Evolutionary conservation across 2,888 invertebrate genomes (phyloP).

Genomic region (Cheilosia variabilis): DNA sequence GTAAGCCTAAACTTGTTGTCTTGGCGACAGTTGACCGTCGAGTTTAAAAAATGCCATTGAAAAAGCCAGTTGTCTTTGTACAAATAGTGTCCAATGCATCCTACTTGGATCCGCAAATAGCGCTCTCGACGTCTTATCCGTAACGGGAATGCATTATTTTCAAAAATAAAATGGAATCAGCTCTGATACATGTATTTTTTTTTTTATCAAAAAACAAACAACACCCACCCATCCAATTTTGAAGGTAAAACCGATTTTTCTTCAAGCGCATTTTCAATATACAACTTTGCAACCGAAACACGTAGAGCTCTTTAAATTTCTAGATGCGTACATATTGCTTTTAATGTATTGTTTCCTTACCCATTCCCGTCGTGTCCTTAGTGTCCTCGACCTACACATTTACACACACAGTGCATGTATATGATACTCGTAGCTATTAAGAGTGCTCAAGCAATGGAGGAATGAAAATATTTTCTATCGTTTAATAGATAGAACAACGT

Average conservation of each 20-base stretch:
- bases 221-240: too few species aligned
- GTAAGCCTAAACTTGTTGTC: too few species aligned
- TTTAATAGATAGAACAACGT: conserved; percentile 77
- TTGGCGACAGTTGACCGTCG: too few species aligned
- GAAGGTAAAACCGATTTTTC: background rate
- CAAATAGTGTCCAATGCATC: too few species aligned
- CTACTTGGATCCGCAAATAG: too few species aligned
- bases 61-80: too few species aligned
- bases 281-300: conserved; percentile 56
- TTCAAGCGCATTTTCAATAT: conserved; percentile 9
- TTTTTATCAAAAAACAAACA: too few species aligned
- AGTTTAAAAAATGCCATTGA: too few species aligned
- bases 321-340: conserved; percentile 72
- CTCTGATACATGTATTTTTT: too few species aligned
- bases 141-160: too few species aligned
- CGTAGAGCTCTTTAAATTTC: conserved; percentile 73
- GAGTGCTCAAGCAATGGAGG: conserved; percentile 41
- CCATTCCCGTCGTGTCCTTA: conserved; percentile 40
- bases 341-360: conserved; percentile 66
- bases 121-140: too few species aligned
- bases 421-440: conserved; percentile 35
- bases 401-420: background rate
- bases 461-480: conserved; percentile 70
- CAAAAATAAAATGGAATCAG: too few species aligned
- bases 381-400: conserved; percentile 31